Conservation (phyloP, 2,888 invertebrate species). For the Agriopis marginaria region DNA sequence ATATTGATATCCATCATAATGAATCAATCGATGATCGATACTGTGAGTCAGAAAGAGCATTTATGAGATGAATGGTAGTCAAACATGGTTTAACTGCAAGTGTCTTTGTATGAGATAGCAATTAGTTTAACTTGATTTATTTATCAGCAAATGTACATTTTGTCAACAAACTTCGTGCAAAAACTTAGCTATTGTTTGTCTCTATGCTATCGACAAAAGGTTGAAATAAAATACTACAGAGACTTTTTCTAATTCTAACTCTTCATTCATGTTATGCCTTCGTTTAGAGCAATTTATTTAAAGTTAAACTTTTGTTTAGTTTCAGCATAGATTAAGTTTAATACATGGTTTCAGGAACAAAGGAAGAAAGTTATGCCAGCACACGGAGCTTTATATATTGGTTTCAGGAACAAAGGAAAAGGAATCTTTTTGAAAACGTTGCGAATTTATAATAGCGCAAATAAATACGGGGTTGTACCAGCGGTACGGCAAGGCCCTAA, state of each 20-base stretch:
- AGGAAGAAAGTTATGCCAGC: no score
- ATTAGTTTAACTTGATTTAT: background rate
- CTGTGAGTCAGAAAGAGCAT: background rate
- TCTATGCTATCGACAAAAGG: background rate
- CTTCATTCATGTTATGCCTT: no score
- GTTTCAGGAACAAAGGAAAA: background rate
- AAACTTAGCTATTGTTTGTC: no score
- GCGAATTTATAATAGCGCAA: background rate
- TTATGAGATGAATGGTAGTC: background rate
- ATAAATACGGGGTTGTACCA: background rate
- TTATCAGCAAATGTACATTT: background rate
- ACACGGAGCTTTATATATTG: no score
- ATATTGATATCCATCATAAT: background rate
- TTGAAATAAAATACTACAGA: no score
- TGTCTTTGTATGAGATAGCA: background rate
- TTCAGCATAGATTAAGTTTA: background rate
- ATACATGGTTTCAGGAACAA: no score
- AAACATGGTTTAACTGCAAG: background rate
- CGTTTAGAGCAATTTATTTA: background rate
- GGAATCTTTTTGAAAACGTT: background rate
- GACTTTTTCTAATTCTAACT: no score
- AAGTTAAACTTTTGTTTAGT: background rate
- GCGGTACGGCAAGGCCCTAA: constrained; percentile 8
- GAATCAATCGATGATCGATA: constrained; percentile 3
- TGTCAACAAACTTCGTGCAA: background rate